These are phyloP conservation scores for Drosophila pachea DNA, from an alignment of 1,140 invertebrate species.

Conservation along the genomic window DNA sequence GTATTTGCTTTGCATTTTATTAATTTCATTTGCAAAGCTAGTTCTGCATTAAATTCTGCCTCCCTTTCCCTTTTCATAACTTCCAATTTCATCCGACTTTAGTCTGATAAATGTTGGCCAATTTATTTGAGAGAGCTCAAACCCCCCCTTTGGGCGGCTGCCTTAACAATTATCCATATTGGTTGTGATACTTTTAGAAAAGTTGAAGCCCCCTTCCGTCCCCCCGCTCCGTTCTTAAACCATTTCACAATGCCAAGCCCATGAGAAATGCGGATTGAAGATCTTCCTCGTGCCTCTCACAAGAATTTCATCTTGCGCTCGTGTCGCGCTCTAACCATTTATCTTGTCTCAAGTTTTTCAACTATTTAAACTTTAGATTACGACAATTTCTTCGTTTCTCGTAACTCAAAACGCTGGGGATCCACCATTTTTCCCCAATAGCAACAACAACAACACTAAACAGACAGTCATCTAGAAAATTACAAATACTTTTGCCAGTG, in stretches of 20 bases:
- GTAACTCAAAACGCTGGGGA: constrained; percentile 59
- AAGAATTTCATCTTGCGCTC: constrained; percentile 20
- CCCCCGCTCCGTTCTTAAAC: constrained; percentile 11
- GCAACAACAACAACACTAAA: constrained; percentile 37
- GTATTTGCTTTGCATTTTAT: neutral
- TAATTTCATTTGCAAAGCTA: neutral
- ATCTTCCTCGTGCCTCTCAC: neutral
- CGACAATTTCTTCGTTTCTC: constrained; percentile 65
- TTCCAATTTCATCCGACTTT: neutral
- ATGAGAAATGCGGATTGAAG: neutral
- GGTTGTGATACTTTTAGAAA: constrained; percentile 32
- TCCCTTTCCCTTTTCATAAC: neutral
- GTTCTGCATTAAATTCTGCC: neutral
- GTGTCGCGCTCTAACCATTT: constrained; percentile 52
- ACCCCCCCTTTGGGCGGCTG: neutral
- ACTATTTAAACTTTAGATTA: constrained; percentile 72
- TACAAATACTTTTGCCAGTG: constrained; percentile 71
- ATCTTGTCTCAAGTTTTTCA: constrained; percentile 61
- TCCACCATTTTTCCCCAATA: constrained; percentile 8
- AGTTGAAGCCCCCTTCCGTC: constrained; percentile 20
- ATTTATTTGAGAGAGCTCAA: constrained; percentile 14
- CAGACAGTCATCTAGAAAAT: constrained; percentile 64
- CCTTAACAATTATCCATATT: constrained; percentile 33
- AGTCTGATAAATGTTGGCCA: constrained; percentile 14
- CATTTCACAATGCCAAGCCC: constrained; percentile 26